These are phyloP conservation scores for Zaprionus obscuricornis DNA, from an alignment of 2,888 invertebrate species.

Conservation along the genomic window DNA sequence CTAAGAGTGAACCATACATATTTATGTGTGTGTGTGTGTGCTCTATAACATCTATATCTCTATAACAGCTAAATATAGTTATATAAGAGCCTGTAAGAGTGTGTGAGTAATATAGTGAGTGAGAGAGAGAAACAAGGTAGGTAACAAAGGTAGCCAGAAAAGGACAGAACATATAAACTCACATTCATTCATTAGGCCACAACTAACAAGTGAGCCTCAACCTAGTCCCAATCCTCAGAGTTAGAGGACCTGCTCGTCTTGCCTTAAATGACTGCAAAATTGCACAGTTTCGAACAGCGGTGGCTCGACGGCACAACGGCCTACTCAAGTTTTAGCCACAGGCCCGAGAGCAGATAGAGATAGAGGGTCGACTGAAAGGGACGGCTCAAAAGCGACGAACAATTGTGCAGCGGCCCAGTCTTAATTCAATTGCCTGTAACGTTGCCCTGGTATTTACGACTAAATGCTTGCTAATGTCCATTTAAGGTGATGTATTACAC, in stretches of 20 bases:
- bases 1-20: conserved; percentile 40
- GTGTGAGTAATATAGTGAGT: conserved; percentile 7
- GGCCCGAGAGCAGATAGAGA: not conserved
- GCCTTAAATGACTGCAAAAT: conserved; percentile 52
- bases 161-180: conserved; percentile 4
- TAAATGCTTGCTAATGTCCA: conserved; percentile 69
- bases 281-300: conserved; percentile 27
- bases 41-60: not conserved
- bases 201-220: conserved; percentile 54
- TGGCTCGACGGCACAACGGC: conserved; percentile 11
- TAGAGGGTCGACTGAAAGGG: not conserved
- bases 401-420: conserved; percentile 48
- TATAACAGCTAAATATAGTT: conserved; percentile 60
- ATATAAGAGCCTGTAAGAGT: too few species aligned
- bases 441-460: conserved; percentile 54
- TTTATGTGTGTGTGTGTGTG: not conserved
- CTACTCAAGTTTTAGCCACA: conserved; percentile 4
- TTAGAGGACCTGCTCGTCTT: conserved; percentile 11
- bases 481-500: conserved; percentile 63
- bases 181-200: conserved; percentile 21
- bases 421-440: conserved; percentile 71
- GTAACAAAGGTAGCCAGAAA: conserved; percentile 10
- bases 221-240: not conserved
- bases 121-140: conserved; percentile 5
- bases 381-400: conserved; percentile 2